phyloP scores from a whole-genome alignment of 2,888 invertebrate genomes.

The Dynastes tityus region DNA sequence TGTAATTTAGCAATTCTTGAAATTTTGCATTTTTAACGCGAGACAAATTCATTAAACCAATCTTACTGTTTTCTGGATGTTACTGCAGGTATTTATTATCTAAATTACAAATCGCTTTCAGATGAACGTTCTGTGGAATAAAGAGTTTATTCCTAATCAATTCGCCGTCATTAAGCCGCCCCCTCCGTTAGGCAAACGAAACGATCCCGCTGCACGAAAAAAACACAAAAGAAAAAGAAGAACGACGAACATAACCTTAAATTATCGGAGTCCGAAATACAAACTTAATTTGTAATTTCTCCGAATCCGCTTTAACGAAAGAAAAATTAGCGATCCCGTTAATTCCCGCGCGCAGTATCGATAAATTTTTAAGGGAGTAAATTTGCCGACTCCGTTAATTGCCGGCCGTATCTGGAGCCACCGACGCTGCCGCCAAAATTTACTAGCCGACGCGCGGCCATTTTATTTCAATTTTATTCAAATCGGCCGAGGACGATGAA shows the following conservation, averaged over 20 bases:
- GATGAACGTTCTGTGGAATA: too few species aligned
- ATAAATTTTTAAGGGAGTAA: constrained; percentile 43
- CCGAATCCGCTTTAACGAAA: constrained; percentile 30
- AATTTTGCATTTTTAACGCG: too few species aligned
- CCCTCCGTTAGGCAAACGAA: too few species aligned
- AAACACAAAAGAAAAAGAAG: not conserved
- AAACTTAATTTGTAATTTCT: constrained; percentile 39
- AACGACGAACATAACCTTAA: constrained; percentile 18
- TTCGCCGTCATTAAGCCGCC: too few species aligned
- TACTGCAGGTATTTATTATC: too few species aligned
- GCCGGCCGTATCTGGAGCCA: constrained; percentile 32
- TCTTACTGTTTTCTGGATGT: too few species aligned
- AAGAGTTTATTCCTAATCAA: too few species aligned
- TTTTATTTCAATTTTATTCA: constrained; percentile 46
- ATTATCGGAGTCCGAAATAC: constrained; percentile 6
- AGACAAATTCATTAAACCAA: too few species aligned
- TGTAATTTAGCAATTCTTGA: too few species aligned
- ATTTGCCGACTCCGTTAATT: constrained; percentile 41
- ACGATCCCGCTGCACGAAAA: not conserved
- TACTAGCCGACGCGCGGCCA: constrained; percentile 26
- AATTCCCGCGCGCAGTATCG: constrained; percentile 37
- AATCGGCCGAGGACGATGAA: constrained; percentile 15
- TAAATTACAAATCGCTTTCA: too few species aligned
- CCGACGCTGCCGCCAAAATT: constrained; percentile 46
- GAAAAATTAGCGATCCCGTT: constrained; percentile 43